These are phyloP conservation scores for Cephus cinctus DNA, from an alignment of 1,140 invertebrate species.

Conservation along the genomic window DNA sequence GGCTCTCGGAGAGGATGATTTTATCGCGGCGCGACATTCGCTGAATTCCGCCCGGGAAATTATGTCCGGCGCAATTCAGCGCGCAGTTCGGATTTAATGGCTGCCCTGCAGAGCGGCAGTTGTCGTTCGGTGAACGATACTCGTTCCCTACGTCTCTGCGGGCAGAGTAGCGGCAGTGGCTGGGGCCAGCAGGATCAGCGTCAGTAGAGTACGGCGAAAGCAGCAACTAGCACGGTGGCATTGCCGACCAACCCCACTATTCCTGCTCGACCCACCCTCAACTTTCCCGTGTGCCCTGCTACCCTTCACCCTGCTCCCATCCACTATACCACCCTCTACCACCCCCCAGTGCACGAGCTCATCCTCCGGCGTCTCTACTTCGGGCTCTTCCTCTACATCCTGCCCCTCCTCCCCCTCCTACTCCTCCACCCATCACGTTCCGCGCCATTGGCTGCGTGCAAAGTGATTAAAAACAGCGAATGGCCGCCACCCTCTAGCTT, in stretches of 20 bases:
- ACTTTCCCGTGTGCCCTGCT: background rate
- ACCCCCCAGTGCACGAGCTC: conserved; percentile 13
- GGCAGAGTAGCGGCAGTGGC: no score
- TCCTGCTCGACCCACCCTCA: no score
- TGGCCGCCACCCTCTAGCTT: conserved; percentile 11
- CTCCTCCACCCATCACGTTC: conserved; percentile 13
- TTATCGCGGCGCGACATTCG: conserved; percentile 11
- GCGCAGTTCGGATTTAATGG: conserved; percentile 12
- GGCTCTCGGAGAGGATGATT: conserved; percentile 1
- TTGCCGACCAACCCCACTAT: no score
- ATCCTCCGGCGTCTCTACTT: background rate
- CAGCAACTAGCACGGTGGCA: no score
- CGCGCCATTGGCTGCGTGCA: conserved; percentile 31
- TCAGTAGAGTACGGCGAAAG: no score
- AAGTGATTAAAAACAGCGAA: conserved; percentile 35
- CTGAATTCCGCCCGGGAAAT: conserved; percentile 10
- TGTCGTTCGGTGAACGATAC: conserved; percentile 8
- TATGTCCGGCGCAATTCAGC: conserved; percentile 15
- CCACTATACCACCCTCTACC: conserved; percentile 1
- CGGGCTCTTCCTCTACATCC: conserved; percentile 1
- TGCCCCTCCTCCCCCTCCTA: background rate
- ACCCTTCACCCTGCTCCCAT: background rate
- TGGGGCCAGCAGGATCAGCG: no score
- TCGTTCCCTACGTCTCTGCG: no score
- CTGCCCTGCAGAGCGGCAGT: conserved; percentile 10